phyloP scores from a whole-genome alignment of 2,888 invertebrate genomes.

The Heliconius hortense region DNA sequence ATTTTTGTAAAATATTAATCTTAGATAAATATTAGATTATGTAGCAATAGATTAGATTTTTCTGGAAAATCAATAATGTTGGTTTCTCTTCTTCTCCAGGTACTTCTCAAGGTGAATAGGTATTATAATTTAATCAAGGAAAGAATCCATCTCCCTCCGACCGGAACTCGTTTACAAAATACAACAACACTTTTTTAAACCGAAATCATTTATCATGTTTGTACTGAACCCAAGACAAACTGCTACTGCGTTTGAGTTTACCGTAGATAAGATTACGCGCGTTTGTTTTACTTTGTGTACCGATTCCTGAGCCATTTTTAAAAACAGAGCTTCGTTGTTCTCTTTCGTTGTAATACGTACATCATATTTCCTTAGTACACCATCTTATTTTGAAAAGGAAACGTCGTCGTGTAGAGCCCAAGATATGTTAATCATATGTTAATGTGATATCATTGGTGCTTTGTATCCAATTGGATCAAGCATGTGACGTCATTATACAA shows the following conservation, averaged over 20 bases:
- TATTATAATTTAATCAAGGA: slow-evolving; percentile 76
- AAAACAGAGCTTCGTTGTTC: slow-evolving; percentile 76
- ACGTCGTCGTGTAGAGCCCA: slow-evolving; percentile 21
- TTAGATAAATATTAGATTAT: slow-evolving; percentile 41
- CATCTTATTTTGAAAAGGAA: slow-evolving; percentile 36
- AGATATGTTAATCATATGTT: too few species aligned
- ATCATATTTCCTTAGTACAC: slow-evolving; percentile 56
- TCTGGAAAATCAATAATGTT: slow-evolving; percentile 56
- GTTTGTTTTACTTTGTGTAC: slow-evolving; percentile 79
- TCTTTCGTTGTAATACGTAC: slow-evolving; percentile 62
- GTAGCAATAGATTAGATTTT: slow-evolving; percentile 35
- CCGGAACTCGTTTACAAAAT: slow-evolving; percentile 78
- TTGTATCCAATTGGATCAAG: background rate
- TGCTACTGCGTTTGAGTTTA: slow-evolving; percentile 81
- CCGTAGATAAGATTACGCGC: slow-evolving; percentile 76
- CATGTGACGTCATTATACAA: slow-evolving; percentile 11
- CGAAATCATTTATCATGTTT: slow-evolving; percentile 81
- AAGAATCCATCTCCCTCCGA: slow-evolving; percentile 69
- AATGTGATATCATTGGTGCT: slow-evolving; percentile 3
- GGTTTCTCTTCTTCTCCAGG: slow-evolving; percentile 79
- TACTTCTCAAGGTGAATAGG: slow-evolving; percentile 82
- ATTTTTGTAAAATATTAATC: slow-evolving; percentile 30
- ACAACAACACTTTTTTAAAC: slow-evolving; percentile 76
- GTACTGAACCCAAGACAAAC: slow-evolving; percentile 78
- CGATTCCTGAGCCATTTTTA: slow-evolving; percentile 73